These are phyloP conservation scores for Garra rufa DNA, from an alignment of 2,113 vertebrate genomes.

Conservation along the genomic window DNA sequence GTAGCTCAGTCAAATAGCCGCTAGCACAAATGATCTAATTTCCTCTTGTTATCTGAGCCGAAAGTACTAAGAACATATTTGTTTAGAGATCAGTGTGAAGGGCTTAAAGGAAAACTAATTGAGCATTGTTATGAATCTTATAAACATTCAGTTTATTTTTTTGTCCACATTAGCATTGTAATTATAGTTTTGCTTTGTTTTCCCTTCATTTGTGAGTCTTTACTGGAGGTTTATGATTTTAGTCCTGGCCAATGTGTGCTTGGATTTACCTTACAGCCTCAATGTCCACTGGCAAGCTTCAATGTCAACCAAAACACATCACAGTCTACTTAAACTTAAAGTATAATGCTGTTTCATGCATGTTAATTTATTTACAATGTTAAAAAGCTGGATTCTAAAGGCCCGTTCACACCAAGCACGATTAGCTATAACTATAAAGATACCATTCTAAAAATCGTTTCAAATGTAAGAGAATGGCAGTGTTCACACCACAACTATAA, in stretches of 20 bases:
- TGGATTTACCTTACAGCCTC: not conserved
- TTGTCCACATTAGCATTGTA: not conserved
- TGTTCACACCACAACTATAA: too few species aligned
- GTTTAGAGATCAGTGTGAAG: slow-evolving; percentile 15
- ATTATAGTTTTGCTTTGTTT: slow-evolving; percentile 11
- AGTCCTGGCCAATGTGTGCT: not conserved
- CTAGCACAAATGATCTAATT: slow-evolving; percentile 44
- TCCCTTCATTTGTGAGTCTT: not conserved
- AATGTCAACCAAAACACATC: too few species aligned
- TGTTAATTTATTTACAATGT: too few species aligned
- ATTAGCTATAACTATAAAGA: too few species aligned
- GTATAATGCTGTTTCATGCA: too few species aligned
- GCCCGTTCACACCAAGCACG: too few species aligned
- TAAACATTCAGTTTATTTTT: not conserved
- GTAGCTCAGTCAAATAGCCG: slow-evolving; percentile 25
- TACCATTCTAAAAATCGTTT: too few species aligned
- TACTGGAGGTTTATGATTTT: not conserved
- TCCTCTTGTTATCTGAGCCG: slow-evolving; percentile 32
- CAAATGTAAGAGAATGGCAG: too few species aligned
- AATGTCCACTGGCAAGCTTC: too few species aligned
- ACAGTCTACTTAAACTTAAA: too few species aligned
- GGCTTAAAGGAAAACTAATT: slow-evolving; percentile 12
- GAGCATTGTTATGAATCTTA: slow-evolving; percentile 9
- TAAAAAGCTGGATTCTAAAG: too few species aligned
- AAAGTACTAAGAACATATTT: slow-evolving; percentile 27